Evolutionary conservation across 2,888 invertebrate species (phyloP).

Genomic region (Luffia ferchaultella): DNA sequence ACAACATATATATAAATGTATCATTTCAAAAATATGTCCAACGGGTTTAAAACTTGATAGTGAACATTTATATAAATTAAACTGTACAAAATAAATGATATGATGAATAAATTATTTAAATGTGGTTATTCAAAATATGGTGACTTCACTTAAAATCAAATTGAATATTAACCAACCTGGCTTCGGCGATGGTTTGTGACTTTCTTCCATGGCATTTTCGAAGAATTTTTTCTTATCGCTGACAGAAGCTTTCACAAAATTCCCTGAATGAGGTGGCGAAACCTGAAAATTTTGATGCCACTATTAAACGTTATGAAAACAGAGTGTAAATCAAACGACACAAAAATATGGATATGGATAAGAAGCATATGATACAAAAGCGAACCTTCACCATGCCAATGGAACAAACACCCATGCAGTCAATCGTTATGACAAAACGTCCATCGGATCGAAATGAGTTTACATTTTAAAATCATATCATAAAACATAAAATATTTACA

Average conservation of each 20-base stretch:
- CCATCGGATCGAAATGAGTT: neutral
- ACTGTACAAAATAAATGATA: too few relatives aligned
- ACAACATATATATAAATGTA: too few relatives aligned
- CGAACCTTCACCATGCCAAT: constrained; percentile 40
- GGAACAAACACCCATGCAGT: constrained; percentile 52
- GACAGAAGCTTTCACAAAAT: constrained; percentile 84
- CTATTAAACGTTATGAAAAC: neutral
- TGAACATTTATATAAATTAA: constrained; percentile 8
- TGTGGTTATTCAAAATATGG: too few relatives aligned
- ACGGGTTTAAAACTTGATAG: too few relatives aligned
- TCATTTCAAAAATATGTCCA: too few relatives aligned
- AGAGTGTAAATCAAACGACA: neutral
- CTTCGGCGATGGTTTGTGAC: constrained; percentile 84
- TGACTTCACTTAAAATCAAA: constrained; percentile 2
- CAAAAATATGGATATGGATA: constrained; percentile 6
- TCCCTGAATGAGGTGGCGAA: constrained; percentile 75
- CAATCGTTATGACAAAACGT: constrained; percentile 20
- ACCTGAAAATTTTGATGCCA: constrained; percentile 31
- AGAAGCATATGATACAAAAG: constrained; percentile 1
- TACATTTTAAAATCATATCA: constrained; percentile 2
- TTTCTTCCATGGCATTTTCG: constrained; percentile 95
- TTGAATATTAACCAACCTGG: constrained; percentile 66
- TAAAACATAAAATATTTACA: constrained; percentile 41
- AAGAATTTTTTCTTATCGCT: constrained; percentile 95
- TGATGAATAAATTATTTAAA: too few relatives aligned